Base-by-base conservation (phyloP, 2,888 invertebrate species). In the Trypoxylon attenuatum region DNA sequence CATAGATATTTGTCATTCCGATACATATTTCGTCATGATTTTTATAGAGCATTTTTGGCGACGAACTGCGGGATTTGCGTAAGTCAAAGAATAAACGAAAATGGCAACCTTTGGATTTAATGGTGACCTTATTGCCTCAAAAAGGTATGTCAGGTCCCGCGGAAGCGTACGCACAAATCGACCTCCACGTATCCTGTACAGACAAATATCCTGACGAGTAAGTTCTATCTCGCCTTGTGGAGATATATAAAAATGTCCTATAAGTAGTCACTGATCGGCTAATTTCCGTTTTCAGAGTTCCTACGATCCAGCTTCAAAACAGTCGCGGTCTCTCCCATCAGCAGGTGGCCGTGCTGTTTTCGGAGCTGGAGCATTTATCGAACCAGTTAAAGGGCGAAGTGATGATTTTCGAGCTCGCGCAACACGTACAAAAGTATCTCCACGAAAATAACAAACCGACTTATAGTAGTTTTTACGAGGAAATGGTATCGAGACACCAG, bases 361-460 rank as follows among this genome's bases (percentile, higher is more conserved):
- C 87, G 2, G 91, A 93, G 74, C 83, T 96, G 25, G 88, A 91
- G 51, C 78, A 88, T 0, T 85, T 92, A 72, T 91, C 94, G 0
- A 67, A 83, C 33, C 82, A 89, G 65, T 69, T 91, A 13, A 89
- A 91, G 54, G 96, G 96, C 0, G 94, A 94, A 88, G 96, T 94
- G 22, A 95, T 97, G 94, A 94, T 98, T 72, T 94, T 91, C 81
- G 93, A 96, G 78, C 86, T 98, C 43, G 92, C 94, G 1, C 93
- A 94, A 78, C 90, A 92, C 82, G 92, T 94, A 0, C 92, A 94
- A 90, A 92, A 92, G 82, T 97, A 94, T 83, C 89, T 97, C 0
- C 91, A 94, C 68, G 88, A 91, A 18, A 92, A 96, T 86, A 96
- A 96, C 83, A 94, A 93, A 82, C 95, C 96, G 0, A 92, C 92